Evolutionary conservation across 2,113 vertebrate species (phyloP), one percentile per base, ranked within the genome.

Genomic region (Macaca nemestrina): DNA sequence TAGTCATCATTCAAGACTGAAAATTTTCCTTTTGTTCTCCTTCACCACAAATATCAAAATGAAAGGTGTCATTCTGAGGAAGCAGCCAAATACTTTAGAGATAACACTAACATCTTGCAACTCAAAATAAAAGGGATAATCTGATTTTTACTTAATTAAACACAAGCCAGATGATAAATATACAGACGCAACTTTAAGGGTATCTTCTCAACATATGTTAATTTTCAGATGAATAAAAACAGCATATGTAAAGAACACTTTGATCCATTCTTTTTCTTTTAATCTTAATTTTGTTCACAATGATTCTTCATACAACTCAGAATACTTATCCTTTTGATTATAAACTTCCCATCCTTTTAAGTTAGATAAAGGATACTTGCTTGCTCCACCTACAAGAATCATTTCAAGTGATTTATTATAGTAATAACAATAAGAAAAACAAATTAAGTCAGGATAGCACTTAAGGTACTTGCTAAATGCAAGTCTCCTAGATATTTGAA

Each of bases 81-180:
- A 92, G n/a, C 16, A 4, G 75, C 43, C 75, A 80, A 9, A 92
- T 52, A 73, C 43, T 30, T 72, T 57, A 95, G 85, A 90, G 90
- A 92, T 40, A 96, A 72, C 38, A 81, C 45, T 67, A 93, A 85
- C 91, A 72, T 48, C 92, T 93, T 97, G 68, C 78, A 95, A 78
- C 23, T 93, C 59, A 91, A 45, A 92, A 57, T 85, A 73, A 97
- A 55, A 96, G 0, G 78, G 79, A 95, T 94, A 97, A 94, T 90
- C 68, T 96, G 95, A 88, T 97, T 97, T 90, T 92, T 96, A 93
- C 97, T 92, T 83, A 98, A 98, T 98, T 97, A 98, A 98, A 98
- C 97, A 94, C 80, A 97, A 98, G 22, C 50, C 84, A 97, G 92
- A 98, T 97, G 93, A 98, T 95, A 92, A 95, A 96, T 89, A 96